These are phyloP conservation scores for Montipora capricornis DNA, from an alignment of 64 coral and sea anemone genomes.

Conservation along the genomic window DNA sequence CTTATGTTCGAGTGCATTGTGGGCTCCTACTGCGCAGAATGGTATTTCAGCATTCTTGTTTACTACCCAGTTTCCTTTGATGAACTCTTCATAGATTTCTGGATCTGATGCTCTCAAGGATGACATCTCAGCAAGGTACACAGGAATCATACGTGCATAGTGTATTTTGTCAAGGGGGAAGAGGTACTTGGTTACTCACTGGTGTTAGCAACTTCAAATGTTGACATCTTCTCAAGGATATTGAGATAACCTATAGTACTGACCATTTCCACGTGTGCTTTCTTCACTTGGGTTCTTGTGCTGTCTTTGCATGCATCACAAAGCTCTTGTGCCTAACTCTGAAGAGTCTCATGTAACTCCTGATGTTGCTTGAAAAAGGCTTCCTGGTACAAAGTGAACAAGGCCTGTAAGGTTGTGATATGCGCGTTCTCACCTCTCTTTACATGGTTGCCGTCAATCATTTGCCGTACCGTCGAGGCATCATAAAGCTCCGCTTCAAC, in stretches of 20 bases:
- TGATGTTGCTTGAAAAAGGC: conserved; percentile 11
- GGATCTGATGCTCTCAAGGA: not conserved
- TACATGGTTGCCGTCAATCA: not conserved
- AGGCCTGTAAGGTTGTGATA: conserved; percentile 13
- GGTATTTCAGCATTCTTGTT: conserved; percentile 18
- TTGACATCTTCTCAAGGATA: not conserved
- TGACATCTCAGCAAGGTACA: conserved; percentile 53
- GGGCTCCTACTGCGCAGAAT: conserved; percentile 11
- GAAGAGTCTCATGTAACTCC: not conserved
- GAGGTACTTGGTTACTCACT: not conserved
- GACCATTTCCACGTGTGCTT: not conserved
- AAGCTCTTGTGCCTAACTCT: not conserved
- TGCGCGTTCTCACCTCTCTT: conserved; percentile 17
- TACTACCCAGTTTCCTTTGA: conserved; percentile 33
- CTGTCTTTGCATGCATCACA: not conserved
- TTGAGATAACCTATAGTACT: not conserved
- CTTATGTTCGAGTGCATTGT: conserved; percentile 8
- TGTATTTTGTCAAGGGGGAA: conserved; percentile 19
- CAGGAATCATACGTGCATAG: conserved; percentile 49
- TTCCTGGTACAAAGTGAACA: conserved; percentile 17
- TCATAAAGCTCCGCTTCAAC: conserved; percentile 1
- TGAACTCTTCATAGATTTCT: conserved; percentile 26
- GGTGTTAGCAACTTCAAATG: not conserved
- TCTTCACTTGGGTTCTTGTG: not conserved
- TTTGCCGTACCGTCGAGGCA: not conserved